A percentile compares a stretch with the other conserved stretches of the same genome.
Evolutionary conservation across 1,140 invertebrate species (phyloP).

Genomic region (Nylanderia fulva): DNA sequence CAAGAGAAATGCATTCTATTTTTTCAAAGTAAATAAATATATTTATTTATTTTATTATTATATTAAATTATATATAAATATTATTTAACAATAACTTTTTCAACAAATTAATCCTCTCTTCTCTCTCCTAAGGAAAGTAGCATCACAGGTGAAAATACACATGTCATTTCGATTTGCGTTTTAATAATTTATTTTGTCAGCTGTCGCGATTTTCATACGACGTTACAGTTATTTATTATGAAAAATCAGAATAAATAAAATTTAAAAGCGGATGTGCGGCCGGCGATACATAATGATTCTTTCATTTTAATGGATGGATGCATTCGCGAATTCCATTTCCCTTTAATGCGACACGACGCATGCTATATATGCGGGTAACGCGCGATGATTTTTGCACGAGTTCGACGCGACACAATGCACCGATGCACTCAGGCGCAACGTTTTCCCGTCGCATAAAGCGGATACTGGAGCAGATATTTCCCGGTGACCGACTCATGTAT

Average conservation of each 20-base stretch:
- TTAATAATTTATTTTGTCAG: not conserved
- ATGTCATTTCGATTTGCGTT: not conserved
- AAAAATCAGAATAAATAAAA: not conserved
- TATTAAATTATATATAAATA: too few species aligned
- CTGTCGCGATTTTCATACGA: not conserved
- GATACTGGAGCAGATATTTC: not conserved
- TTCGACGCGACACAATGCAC: not conserved
- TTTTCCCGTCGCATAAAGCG: constrained; percentile 38
- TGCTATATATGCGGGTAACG: not conserved
- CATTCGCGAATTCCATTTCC: not conserved
- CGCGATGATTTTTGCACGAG: constrained; percentile 42
- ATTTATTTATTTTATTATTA: too few species aligned
- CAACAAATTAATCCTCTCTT: too few species aligned
- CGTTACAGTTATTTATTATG: not conserved
- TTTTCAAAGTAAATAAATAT: not conserved
- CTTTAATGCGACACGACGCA: constrained; percentile 14
- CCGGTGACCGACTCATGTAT: constrained; percentile 37
- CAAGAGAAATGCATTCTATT: not conserved
- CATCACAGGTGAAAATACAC: too few species aligned
- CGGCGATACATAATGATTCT: not conserved
- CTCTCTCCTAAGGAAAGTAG: too few species aligned
- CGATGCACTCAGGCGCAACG: constrained; percentile 19
- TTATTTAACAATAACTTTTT: too few species aligned
- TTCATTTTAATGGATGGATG: not conserved
- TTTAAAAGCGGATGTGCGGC: not conserved